These are phyloP conservation scores for Diuraphis noxia DNA, from an alignment of 1,140 invertebrate species.

Conservation along the genomic window DNA sequence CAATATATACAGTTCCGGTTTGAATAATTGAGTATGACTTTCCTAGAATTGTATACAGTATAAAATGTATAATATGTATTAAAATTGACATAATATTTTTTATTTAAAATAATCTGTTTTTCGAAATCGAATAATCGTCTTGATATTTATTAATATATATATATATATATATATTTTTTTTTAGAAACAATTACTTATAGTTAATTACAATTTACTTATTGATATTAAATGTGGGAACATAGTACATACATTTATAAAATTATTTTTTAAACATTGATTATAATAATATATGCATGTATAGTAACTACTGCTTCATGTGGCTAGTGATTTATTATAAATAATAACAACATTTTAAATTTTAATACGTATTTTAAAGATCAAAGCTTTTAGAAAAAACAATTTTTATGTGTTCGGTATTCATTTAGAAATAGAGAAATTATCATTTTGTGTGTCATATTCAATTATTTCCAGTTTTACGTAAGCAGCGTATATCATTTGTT, in stretches of 20 bases:
- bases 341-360: not conserved
- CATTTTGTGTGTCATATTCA: not conserved
- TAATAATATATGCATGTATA: not conserved
- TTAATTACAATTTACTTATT: not conserved
- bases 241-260: not conserved
- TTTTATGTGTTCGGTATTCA: not conserved
- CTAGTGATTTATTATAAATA: not conserved
- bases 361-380: not conserved
- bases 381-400: not conserved
- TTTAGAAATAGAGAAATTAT: not conserved
- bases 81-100: slow-evolving; percentile 2
- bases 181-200: not conserved
- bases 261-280: not conserved
- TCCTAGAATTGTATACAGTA: not conserved
- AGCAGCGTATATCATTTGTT: not conserved
- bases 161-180: too few species aligned
- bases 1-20: not conserved
- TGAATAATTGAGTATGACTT: slow-evolving; percentile 1
- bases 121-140: not conserved
- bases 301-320: not conserved
- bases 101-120: not conserved
- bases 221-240: not conserved
- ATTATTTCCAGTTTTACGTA: not conserved
- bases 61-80: too few species aligned
- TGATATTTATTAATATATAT: not conserved